Evolutionary conservation across 1,140 invertebrate species (phyloP).

Genomic region (fruit fly (Drosophila melanogaster)): Release_6_plus_ISO1_MT NT_033779.5:619501-620000

Average conservation of each 20-base stretch:
- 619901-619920: slow-evolving; percentile 47
- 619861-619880: slow-evolving; percentile 69
- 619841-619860: slow-evolving; percentile 73
- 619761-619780: slow-evolving; percentile 68
- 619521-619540: neutral
- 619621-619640: slow-evolving; percentile 46
- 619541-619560: too few species aligned
- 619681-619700: slow-evolving; percentile 19
- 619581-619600: neutral
- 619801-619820: slow-evolving; percentile 34
- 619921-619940: neutral
- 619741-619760: slow-evolving; percentile 74
- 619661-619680: slow-evolving; percentile 11
- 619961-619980: neutral
- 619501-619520: slow-evolving; percentile 19
- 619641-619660: slow-evolving; percentile 36
- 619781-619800: slow-evolving; percentile 74
- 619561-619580: neutral
- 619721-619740: slow-evolving; percentile 62
- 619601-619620: slow-evolving; percentile 29
- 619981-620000: too few species aligned
- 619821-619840: slow-evolving; percentile 31
- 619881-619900: slow-evolving; percentile 62
- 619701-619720: slow-evolving; percentile 12
- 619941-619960: neutral